A percentile compares a stretch with the other conserved stretches of the same genome.
Evolutionary conservation across 30 jellyfish, hydroid and myxozoan species (phyloP).

Genomic region (Aurelia aurita complex sp. Pacific): DNA sequence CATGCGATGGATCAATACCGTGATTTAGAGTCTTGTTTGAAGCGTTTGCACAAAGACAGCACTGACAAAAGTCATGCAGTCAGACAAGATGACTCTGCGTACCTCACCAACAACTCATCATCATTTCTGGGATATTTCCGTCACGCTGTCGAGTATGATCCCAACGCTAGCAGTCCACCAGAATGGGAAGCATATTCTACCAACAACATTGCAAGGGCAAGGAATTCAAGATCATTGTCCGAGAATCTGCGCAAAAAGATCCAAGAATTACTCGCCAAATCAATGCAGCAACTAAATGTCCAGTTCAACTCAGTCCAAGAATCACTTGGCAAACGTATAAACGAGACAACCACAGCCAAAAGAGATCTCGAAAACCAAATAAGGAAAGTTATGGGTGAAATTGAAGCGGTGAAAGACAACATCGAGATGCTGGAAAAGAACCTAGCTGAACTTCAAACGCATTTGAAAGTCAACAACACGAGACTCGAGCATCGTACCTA

Average conservation of each 20-base stretch:
- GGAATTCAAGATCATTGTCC: constrained; percentile 60
- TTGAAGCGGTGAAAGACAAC: constrained; percentile 69
- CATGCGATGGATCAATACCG: constrained; percentile 79
- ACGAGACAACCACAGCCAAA: constrained; percentile 62
- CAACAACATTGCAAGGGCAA: constrained; percentile 65
- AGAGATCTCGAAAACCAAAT: constrained; percentile 62
- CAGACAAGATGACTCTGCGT: constrained; percentile 64
- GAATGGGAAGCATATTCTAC: constrained; percentile 73
- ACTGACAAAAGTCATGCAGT: constrained; percentile 65
- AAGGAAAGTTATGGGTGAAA: constrained; percentile 66
- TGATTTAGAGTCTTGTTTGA: constrained; percentile 59
- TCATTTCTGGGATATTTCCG: constrained; percentile 60
- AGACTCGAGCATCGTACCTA: constrained; percentile 68
- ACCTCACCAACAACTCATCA: constrained; percentile 60
- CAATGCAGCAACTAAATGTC: constrained; percentile 49
- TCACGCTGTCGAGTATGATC: constrained; percentile 65
- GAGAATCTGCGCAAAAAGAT: constrained; percentile 60
- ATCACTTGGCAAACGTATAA: constrained; percentile 38
- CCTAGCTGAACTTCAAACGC: constrained; percentile 58
- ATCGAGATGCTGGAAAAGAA: constrained; percentile 71
- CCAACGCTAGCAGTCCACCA: constrained; percentile 69
- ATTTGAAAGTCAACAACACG: constrained; percentile 66
- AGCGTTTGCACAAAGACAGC: constrained; percentile 73
- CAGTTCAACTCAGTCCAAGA: constrained; percentile 61
- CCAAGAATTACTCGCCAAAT: constrained; percentile 66